A percentile compares a stretch with the other conserved stretches of the same genome.
Conservation (phyloP, 2,797 vertebrate species). For the Peromyscus melanophrys region DNA sequence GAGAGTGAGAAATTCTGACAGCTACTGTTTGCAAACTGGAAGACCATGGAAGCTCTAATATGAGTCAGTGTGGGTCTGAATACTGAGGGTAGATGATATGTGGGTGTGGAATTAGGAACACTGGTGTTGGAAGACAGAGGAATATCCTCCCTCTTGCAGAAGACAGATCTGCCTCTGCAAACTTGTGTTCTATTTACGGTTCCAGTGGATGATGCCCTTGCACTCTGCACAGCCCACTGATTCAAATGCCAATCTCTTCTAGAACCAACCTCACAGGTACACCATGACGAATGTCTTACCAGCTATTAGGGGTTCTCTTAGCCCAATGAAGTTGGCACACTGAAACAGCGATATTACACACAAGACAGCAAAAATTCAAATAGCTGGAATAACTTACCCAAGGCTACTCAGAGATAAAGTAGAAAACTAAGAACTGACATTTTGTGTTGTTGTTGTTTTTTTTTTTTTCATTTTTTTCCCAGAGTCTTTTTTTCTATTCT, state of each 20-base stretch:
- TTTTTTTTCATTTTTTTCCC: not conserved
- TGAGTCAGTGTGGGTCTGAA: not conserved
- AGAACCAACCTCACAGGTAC: not conserved
- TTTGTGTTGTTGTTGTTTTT: not conserved
- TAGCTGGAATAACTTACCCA: slow-evolving; percentile 9
- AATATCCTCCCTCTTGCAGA: not conserved
- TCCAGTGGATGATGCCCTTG: not conserved
- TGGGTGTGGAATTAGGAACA: not conserved
- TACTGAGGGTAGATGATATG: not conserved
- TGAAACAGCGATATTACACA: not conserved
- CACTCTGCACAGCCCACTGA: not conserved
- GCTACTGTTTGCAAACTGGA: not conserved
- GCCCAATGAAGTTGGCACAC: not conserved
- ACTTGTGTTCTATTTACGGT: not conserved
- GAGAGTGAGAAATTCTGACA: not conserved
- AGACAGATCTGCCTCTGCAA: not conserved
- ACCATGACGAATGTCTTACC: not conserved
- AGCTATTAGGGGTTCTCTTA: not conserved
- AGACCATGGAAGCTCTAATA: not conserved
- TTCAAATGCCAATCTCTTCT: not conserved
- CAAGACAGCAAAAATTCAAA: not conserved
- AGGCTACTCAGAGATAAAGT: not conserved
- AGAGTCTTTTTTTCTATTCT: not conserved
- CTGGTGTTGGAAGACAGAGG: not conserved
- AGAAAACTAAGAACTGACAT: not conserved